These are phyloP conservation scores for Prinia subflava DNA, from an alignment of 2,113 vertebrate genomes.

Conservation along the genomic window DNA sequence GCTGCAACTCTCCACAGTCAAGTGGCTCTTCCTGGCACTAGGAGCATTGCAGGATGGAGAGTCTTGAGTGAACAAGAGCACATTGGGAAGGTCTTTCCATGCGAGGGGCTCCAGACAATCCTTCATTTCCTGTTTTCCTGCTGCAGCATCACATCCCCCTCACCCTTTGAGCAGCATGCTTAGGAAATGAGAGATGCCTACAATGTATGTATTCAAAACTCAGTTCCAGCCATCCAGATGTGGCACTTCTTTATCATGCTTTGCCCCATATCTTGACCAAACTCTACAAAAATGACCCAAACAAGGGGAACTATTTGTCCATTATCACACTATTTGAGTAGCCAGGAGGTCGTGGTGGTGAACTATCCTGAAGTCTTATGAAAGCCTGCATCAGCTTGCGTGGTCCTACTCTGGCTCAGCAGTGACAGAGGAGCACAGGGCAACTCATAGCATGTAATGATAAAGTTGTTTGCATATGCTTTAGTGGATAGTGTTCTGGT, in stretches of 20 bases:
- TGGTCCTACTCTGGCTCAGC: neutral
- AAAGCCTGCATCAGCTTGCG: neutral
- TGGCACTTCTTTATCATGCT: neutral
- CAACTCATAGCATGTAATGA: neutral
- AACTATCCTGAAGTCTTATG: neutral
- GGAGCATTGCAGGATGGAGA: neutral
- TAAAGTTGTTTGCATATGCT: neutral
- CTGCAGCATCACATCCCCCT: neutral
- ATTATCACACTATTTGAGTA: neutral
- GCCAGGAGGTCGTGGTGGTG: neutral
- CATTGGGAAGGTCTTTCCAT: neutral
- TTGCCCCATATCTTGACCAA: neutral
- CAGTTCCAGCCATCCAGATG: neutral
- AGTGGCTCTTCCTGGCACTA: neutral
- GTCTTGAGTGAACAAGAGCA: neutral
- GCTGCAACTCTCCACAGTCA: neutral
- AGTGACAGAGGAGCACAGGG: neutral
- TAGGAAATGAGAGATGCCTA: neutral
- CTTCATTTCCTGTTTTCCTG: neutral
- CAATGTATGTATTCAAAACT: neutral
- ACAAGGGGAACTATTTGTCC: neutral
- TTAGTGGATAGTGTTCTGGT: neutral
- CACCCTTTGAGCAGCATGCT: neutral
- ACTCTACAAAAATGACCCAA: neutral
- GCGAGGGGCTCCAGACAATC: neutral